Base-by-base conservation (phyloP, 2,113 vertebrate species). In the Nerophis ophidion region DNA sequence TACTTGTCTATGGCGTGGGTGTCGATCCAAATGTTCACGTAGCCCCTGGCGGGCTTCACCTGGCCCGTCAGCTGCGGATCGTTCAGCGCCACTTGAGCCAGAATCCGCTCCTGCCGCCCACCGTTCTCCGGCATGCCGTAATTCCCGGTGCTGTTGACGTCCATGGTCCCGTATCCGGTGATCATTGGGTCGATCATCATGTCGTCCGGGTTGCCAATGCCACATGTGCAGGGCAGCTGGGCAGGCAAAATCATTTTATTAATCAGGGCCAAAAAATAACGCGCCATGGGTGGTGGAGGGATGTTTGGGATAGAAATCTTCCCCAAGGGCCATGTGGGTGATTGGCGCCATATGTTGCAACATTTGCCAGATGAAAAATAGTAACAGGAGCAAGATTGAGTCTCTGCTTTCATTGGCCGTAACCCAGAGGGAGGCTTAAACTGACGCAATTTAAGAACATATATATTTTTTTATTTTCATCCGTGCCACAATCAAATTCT, bases 1-100 rank as follows among this genome's bases (percentile, higher is more conserved):
- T 99, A 99, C 76, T 97, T 98, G 85, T 99, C 96, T 55, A 99
- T 98, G 76, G 95, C 93, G 0, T 99, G 97, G 16, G 97, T 98
- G 85, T 98, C 93, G 2, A 99, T 99, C 72, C 93, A 90, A 89
- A 98, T 94, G 91, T 94, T 95, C 85, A 95, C 87, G 0, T 99
- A 97, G 56, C 81, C 77, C 75, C 93, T 89, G 60, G 86, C 83
- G 62, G 76, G 87, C 82, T 93, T 96, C 70, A 94, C 89, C 70
- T 90, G 89, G 1, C 81, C 80, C 0, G 92, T 83, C 68, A 92
- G 87, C 72, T 92, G 89, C 36, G 91, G 92, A 0, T 94, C 87
- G 8, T 86, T 91, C 82, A 96, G 85, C 0, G 92, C 88, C 76
- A 96, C 89, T 75, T 95, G 93, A 54, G 92, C 93, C 88, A 95